Evolutionary conservation across 1,140 invertebrate genomes (phyloP).

Genomic region (Drosophila virilis): DNA sequence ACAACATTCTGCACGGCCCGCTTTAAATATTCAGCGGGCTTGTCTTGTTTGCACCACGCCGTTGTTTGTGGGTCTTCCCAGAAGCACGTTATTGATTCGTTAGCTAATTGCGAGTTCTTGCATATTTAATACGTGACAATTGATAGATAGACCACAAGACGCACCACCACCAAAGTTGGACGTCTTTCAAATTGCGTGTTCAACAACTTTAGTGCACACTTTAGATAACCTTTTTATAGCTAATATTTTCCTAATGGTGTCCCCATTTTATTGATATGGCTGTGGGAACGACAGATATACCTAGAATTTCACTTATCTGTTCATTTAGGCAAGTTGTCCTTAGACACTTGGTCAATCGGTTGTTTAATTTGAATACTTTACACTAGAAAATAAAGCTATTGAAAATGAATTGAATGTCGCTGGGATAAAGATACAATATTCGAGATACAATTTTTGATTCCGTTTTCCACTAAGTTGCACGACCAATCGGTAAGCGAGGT

Average conservation of each 20-base stretch:
- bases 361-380: too few relatives aligned
- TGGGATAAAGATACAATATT: too few relatives aligned
- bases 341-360: too few relatives aligned
- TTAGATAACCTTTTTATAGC: background rate
- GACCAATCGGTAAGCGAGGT: too few relatives aligned
- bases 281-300: too few relatives aligned
- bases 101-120: conserved; percentile 36
- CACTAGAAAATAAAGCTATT: too few relatives aligned
- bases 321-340: too few relatives aligned
- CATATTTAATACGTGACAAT: conserved; percentile 40
- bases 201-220: conserved; percentile 2
- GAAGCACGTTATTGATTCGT: conserved; percentile 54
- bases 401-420: too few relatives aligned
- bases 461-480: too few relatives aligned
- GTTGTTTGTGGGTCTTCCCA: conserved; percentile 8
- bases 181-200: background rate
- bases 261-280: background rate
- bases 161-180: background rate
- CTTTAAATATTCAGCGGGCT: conserved; percentile 29
- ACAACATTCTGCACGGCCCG: background rate
- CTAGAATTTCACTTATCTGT: too few relatives aligned
- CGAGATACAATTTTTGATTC: too few relatives aligned
- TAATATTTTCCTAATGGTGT: too few relatives aligned
- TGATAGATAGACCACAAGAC: conserved; percentile 18
- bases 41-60: conserved; percentile 16